Evolutionary conservation across 2,888 invertebrate genomes (phyloP), one percentile per base, ranked within the genome.

Genomic region (Monoplex corrugatus): DNA sequence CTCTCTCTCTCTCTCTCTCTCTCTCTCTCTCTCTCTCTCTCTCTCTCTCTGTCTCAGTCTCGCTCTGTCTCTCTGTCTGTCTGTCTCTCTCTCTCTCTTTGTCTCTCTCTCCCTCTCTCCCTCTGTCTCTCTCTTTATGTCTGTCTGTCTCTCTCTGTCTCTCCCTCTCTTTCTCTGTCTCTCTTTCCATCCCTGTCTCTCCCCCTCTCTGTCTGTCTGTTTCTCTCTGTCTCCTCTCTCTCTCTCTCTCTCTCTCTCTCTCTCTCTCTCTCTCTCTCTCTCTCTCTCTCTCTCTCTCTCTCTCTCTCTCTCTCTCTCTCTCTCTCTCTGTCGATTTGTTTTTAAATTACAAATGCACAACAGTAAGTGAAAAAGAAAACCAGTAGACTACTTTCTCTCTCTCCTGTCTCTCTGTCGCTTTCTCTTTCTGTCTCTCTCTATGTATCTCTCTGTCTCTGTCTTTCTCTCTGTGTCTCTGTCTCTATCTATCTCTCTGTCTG

Each of bases 1-100:
- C 80, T 80, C 10, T 80, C 43, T 78, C 35, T 78, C 78, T 78
- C 35, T 78, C 35, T 78, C 13, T 78, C 78, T 78, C 35, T 8
- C 16, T 32, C 32, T 78, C 78, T 35, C 10, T 38, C 38, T 78
- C 78, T 78, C 5, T 78, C 35, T 78, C 16, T 40, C 78, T 57
- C 16, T 57, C 57, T 57, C 16, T 57, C 57, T 57, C 16, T 57
- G 13, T 57, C 16, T 57, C 57, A 16, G 57, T 57, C 57, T 57
- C 57, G 32, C 78, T 78, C 78, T 78, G 38, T 40, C 68, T 68
- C 68, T 68, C 68, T 1, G 28, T 68, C 68, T 68, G 28, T 68
- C 68, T 13, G 0, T 68, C 68, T 68, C 68, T 68, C 68, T 68
- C 68, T 68, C 28, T 68, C 19, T 68, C 68, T 23, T n/a, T 68